Evolutionary conservation across 2,797 vertebrate species (phyloP).

Genomic region (Pygocentrus nattereri): DNA sequence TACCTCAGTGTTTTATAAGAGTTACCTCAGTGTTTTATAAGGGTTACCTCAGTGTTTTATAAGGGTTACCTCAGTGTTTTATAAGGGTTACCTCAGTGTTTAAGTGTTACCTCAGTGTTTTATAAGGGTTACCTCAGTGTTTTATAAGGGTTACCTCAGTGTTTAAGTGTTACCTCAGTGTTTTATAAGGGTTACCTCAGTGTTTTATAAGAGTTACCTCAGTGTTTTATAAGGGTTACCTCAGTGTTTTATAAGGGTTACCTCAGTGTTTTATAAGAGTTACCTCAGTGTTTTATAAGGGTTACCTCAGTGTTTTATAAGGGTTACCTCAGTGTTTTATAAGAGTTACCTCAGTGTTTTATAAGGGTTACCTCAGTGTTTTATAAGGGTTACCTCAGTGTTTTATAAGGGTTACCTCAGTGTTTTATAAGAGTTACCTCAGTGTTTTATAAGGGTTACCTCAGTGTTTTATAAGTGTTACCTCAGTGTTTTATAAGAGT

Average conservation of each 20-base stretch:
- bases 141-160: background rate
- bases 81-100: background rate
- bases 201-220: background rate
- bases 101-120: background rate
- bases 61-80: background rate
- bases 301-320: conserved; percentile 16
- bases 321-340: background rate
- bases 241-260: background rate
- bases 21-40: background rate
- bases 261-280: background rate
- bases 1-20: background rate
- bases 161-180: background rate
- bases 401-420: background rate
- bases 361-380: background rate
- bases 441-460: too few species aligned
- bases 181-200: background rate
- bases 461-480: background rate
- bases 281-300: background rate
- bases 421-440: background rate
- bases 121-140: background rate
- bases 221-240: conserved; percentile 1
- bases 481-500: background rate
- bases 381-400: background rate
- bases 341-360: background rate
- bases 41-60: background rate